Conservation (phyloP, 1,140 invertebrate species). For the Diuraphis noxia region DNA sequence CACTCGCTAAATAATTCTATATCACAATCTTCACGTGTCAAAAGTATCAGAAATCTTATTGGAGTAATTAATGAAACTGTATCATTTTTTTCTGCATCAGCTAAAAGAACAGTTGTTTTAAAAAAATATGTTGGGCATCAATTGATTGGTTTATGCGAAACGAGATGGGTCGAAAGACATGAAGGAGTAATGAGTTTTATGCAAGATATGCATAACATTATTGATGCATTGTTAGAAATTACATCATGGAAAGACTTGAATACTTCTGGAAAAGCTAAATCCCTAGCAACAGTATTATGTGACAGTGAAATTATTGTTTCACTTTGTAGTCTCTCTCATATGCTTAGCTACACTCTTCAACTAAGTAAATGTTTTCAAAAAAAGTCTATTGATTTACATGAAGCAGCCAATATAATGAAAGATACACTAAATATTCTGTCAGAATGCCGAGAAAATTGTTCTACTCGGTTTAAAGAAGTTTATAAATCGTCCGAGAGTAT, state of each 20-base stretch:
- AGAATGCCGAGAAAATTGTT: not conserved
- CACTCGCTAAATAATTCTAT: conserved; percentile 20
- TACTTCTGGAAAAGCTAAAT: not conserved
- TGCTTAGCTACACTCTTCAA: not conserved
- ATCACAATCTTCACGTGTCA: not conserved
- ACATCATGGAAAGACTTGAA: not conserved
- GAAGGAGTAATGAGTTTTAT: conserved; percentile 8
- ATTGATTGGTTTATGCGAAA: conserved; percentile 13
- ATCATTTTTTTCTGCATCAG: not conserved
- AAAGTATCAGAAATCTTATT: not conserved
- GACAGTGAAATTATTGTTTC: not conserved
- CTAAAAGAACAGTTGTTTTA: not conserved
- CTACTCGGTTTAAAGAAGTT: not conserved
- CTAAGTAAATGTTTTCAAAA: conserved; percentile 22
- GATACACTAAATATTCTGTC: not conserved
- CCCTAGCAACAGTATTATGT: not conserved
- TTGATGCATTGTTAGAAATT: conserved; percentile 17
- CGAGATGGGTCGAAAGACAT: not conserved
- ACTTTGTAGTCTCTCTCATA: not conserved
- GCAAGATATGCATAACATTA: not conserved
- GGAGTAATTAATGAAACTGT: not conserved
- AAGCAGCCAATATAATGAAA: conserved; percentile 8
- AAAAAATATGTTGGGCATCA: conserved; percentile 9
- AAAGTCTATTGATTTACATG: not conserved
- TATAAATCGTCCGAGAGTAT: not conserved